Base-by-base conservation (phyloP, 2,888 invertebrate genomes). In the Glaucopsyche alexis region DNA sequence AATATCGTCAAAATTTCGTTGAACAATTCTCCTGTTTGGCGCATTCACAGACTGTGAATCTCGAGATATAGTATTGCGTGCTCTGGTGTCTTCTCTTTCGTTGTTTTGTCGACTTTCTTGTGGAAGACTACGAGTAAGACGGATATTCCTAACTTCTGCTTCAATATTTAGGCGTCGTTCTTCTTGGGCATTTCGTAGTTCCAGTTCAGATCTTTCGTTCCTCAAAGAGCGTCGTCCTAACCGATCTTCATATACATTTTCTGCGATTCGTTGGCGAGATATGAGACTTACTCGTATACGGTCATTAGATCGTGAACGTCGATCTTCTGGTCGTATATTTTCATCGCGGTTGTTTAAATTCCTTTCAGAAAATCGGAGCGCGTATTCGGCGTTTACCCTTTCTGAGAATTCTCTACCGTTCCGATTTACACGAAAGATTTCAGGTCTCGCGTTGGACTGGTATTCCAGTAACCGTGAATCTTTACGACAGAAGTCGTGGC, bases 381-480 rank as follows among this genome's bases (percentile, higher is more conserved):
- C 45, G 45, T 42, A 42, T 42, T 42, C 14, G 47, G 29, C 8
- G 29, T 19, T 47, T n/a, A 47, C 8, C 2, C 47, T 69, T 9
- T 69, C 69, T 5, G 29, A 7, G 19, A 19, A 13, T 49, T 47
- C 49, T 7, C 47, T 29, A 7, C 19, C 45, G 47, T 71, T 67
- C 11, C 49, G 69, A 14, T 70, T 71, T 47, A 69, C 40, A 45
- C 67, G 66, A 13, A 42, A 66, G 64, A 72, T 49, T 72, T 70
- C 73, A 14, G 72, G 50, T 49, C 72, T 40, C 40, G 66, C 19
- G 49, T 19, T 49, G 13, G 70, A 49, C 42, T 72, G 72, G 42
- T 71, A 50, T 65, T 72, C 73, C 64, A 80, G 78, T 75, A 81
- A 75, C 70, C 81, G 81, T 49, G 81, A 79, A 75, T 86, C 82